phyloP scores from a whole-genome alignment of 2,797 vertebrate species.

The Tragelaphus oryx region DNA sequence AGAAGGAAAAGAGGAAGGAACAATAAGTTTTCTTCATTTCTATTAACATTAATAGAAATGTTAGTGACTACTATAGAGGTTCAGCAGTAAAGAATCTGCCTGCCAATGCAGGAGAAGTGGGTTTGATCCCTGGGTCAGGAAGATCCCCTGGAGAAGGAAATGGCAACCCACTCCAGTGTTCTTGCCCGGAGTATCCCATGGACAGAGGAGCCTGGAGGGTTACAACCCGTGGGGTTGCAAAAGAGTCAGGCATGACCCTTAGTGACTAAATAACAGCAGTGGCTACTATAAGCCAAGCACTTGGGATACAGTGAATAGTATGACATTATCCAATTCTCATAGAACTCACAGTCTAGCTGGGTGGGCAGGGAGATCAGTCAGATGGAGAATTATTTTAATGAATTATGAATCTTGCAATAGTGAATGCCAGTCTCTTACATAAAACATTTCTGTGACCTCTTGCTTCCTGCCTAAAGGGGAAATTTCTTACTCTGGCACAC shows the following conservation, averaged over 20 bases:
- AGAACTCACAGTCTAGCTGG: neutral
- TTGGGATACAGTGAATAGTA: neutral
- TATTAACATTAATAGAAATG: neutral
- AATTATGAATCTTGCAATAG: conserved; percentile 11
- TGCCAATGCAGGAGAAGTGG: neutral
- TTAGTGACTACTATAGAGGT: too few species aligned
- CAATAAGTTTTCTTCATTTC: conserved; percentile 24
- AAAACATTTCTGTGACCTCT: conserved; percentile 48
- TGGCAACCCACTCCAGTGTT: neutral
- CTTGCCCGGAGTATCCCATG: neutral
- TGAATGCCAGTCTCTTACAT: conserved; percentile 21
- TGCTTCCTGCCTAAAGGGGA: conserved; percentile 22
- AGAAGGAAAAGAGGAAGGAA: neutral
- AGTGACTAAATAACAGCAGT: neutral
- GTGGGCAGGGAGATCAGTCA: conserved; percentile 38
- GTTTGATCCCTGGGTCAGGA: neutral
- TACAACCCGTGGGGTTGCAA: neutral
- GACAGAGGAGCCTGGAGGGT: neutral
- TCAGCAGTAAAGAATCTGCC: neutral
- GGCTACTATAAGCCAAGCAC: neutral
- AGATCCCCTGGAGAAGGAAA: neutral
- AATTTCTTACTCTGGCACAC: neutral
- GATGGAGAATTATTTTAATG: conserved; percentile 23
- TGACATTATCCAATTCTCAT: neutral
- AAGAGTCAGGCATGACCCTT: neutral